Percentiles rank a stretch among this genome's conserved stretches.
Conservation (phyloP, 2,888 invertebrate species). For the Notocelia uddmanniana region DNA sequence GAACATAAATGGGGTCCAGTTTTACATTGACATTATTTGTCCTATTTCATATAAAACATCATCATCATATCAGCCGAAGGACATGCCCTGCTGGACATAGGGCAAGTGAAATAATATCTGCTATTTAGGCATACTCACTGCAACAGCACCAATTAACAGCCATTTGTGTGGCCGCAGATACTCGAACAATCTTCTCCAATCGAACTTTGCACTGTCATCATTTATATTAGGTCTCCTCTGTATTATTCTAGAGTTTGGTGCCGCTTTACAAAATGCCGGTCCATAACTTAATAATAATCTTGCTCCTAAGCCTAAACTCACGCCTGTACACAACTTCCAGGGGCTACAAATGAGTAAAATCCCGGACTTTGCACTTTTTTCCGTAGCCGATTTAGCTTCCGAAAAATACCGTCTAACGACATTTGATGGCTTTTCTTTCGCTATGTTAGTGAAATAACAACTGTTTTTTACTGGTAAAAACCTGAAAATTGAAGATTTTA, state of each 20-base stretch:
- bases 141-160: conserved; percentile 91
- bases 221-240: conserved; percentile 83
- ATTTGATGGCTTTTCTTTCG: conserved; percentile 69
- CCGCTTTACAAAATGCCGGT: conserved; percentile 88
- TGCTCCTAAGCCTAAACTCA: conserved; percentile 73
- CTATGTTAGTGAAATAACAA: conserved; percentile 62
- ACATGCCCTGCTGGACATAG: too few species aligned
- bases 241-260: conserved; percentile 79
- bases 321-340: conserved; percentile 80
- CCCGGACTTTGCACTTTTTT: conserved; percentile 65
- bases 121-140: conserved; percentile 85
- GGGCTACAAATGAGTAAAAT: conserved; percentile 69
- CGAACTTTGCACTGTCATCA: conserved; percentile 88
- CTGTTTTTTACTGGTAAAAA: conserved; percentile 66
- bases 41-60: too few species aligned
- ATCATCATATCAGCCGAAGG: too few species aligned
- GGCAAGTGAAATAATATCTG: too few species aligned
- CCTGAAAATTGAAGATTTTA: conserved; percentile 61
- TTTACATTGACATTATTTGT: too few species aligned
- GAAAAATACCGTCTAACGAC: conserved; percentile 65
- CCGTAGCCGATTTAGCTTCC: conserved; percentile 61
- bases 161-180: conserved; percentile 92
- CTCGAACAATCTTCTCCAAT: conserved; percentile 91
- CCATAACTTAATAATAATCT: conserved; percentile 75
- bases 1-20: too few species aligned